Conservation (phyloP, 1,140 invertebrate species). For the Uloborus diversus region DNA sequence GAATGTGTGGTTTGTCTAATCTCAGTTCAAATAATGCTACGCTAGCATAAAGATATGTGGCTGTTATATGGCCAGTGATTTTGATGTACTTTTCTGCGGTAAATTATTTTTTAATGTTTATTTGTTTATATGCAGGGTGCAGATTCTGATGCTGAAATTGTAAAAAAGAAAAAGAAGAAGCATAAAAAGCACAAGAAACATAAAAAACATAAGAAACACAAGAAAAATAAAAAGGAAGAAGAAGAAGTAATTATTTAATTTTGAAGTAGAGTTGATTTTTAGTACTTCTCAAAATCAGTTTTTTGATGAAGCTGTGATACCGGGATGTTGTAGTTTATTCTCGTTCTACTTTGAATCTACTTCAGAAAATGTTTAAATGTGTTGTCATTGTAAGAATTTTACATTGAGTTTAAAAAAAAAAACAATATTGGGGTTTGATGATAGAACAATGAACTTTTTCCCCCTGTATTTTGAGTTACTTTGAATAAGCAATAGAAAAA, state of each 20-base stretch:
- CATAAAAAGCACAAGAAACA: constrained; percentile 75
- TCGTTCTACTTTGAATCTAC: no score
- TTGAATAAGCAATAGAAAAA: no score
- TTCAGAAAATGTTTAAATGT: not conserved
- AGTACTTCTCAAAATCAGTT: no score
- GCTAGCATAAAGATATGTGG: no score
- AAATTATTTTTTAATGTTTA: not conserved
- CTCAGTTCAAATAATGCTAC: no score
- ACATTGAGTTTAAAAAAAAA: not conserved
- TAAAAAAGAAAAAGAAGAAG: constrained; percentile 76
- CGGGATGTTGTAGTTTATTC: no score
- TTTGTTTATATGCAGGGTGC: constrained; percentile 65
- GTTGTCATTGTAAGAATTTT: not conserved
- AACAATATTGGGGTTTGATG: no score
- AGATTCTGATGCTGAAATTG: constrained; percentile 61
- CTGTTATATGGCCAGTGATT: no score
- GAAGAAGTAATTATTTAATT: constrained; percentile 17
- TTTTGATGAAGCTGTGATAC: no score
- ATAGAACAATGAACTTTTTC: no score
- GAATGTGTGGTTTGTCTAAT: no score
- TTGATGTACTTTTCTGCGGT: not conserved
- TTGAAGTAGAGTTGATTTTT: not conserved
- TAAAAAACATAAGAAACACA: constrained; percentile 74
- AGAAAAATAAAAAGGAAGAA: constrained; percentile 75
- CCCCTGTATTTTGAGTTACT: no score